These are phyloP conservation scores for Scaptomyza caliginosa DNA, from an alignment of 2,888 invertebrate species.

Conservation along the genomic window DNA sequence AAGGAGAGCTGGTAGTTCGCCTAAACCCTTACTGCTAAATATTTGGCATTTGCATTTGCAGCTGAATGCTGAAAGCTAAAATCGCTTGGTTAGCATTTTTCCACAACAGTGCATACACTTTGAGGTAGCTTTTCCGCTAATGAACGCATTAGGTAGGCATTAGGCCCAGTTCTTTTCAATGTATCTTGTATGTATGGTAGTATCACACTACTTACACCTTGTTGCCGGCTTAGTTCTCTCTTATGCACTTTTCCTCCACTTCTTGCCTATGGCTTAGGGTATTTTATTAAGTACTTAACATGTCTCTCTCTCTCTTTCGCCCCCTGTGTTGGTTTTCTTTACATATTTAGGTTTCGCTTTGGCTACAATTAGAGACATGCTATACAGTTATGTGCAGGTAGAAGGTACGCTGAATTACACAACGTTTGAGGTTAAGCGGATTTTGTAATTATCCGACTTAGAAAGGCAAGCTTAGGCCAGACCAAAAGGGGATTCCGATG, in stretches of 20 bases:
- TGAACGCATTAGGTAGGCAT: conserved; percentile 77
- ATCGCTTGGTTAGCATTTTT: conserved; percentile 75
- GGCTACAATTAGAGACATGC: conserved; percentile 67
- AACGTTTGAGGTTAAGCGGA: conserved; percentile 82
- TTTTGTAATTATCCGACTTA: conserved; percentile 81
- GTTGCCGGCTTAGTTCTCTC: conserved; percentile 63
- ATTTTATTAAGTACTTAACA: conserved; percentile 53
- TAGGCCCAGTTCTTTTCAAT: conserved; percentile 21
- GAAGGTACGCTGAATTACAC: conserved; percentile 75
- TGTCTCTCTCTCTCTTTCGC: not conserved
- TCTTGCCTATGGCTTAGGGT: conserved; percentile 20
- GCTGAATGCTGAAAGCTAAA: conserved; percentile 17
- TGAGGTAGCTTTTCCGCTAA: conserved; percentile 80
- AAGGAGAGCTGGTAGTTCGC: conserved; percentile 2
- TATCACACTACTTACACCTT: conserved; percentile 60
- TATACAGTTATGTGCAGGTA: conserved; percentile 49
- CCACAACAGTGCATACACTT: conserved; percentile 72
- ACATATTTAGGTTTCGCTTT: conserved; percentile 52
- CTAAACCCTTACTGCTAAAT: conserved; percentile 1
- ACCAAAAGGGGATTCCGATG: conserved; percentile 4
- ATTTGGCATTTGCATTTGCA: conserved; percentile 39
- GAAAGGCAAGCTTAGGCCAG: conserved; percentile 44
- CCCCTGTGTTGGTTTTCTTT: conserved; percentile 14
- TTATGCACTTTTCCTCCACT: conserved; percentile 29
- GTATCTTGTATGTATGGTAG: not conserved